These are phyloP conservation scores for Hydrophis major DNA, from an alignment of 2,797 vertebrate species.

Conservation along the genomic window DNA sequence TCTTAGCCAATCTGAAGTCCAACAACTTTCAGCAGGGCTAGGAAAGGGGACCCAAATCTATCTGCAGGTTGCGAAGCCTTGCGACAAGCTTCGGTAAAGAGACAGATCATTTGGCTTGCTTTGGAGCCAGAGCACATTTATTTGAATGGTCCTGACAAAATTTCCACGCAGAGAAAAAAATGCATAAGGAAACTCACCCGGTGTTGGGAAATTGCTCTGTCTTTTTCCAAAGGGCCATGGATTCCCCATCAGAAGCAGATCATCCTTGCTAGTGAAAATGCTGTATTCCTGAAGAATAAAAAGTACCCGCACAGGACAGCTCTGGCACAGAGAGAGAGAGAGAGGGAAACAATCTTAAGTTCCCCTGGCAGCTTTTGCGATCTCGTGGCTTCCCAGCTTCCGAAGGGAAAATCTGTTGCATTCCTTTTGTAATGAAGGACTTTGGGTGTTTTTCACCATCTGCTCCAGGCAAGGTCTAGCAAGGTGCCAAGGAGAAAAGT, in stretches of 20 bases:
- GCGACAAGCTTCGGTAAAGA: conserved; percentile 58
- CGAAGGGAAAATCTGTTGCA: conserved; percentile 44
- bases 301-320: conserved; percentile 50
- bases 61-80: conserved; percentile 36
- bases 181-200: conserved; percentile 66
- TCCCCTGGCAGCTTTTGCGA: conserved; percentile 29
- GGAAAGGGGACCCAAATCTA: conserved; percentile 45
- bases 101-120: conserved; percentile 56
- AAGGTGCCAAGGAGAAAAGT: conserved; percentile 66
- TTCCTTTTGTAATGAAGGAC: conserved; percentile 49
- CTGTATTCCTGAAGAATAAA: conserved; percentile 47
- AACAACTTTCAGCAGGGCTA: conserved; percentile 12
- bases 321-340: conserved; percentile 38
- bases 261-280: conserved; percentile 35
- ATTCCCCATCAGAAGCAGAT: conserved; percentile 39
- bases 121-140: conserved; percentile 40
- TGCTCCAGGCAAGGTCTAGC: conserved; percentile 43
- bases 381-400: conserved; percentile 41
- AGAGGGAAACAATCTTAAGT: conserved; percentile 12
- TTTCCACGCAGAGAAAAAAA: conserved; percentile 42
- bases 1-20: conserved; percentile 6
- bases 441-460: conserved; percentile 48
- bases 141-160: conserved; percentile 49
- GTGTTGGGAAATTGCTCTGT: conserved; percentile 46
- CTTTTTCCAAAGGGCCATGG: conserved; percentile 39